Conservation (phyloP, 1,140 invertebrate species). For the Drosophila subpulchrella region DNA sequence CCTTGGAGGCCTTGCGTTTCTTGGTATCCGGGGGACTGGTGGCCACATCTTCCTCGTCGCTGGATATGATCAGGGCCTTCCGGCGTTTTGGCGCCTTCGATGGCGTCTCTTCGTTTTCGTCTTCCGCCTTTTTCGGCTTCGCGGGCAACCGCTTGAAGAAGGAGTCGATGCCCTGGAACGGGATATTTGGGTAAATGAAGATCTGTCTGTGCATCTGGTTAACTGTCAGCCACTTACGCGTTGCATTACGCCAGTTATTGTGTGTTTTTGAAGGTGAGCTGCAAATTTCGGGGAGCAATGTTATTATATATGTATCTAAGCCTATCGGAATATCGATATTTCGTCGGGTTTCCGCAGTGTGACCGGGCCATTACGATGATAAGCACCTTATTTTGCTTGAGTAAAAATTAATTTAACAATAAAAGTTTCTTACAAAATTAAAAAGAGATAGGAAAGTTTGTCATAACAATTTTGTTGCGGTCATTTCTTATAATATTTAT, state of each 20-base stretch:
- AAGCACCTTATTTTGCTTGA: too few species aligned
- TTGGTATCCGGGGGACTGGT: constrained; percentile 53
- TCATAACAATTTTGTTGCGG: too few species aligned
- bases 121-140: constrained; percentile 44
- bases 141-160: constrained; percentile 62
- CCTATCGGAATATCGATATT: too few species aligned
- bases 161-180: constrained; percentile 56
- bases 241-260: constrained; percentile 44
- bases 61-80: constrained; percentile 71
- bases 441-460: too few species aligned
- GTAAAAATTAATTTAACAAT: too few species aligned
- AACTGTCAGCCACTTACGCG: constrained; percentile 49
- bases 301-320: too few species aligned
- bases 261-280: not conserved
- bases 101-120: constrained; percentile 39
- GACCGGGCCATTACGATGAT: too few species aligned
- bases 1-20: constrained; percentile 23
- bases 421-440: too few species aligned
- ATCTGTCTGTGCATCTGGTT: too few species aligned
- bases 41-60: constrained; percentile 70
- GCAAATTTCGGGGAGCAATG: not conserved
- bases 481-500: too few species aligned
- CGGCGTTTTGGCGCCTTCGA: constrained; percentile 66
- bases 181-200: not conserved
- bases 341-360: too few species aligned